A percentile compares a stretch with the other conserved stretches of the same genome.
Evolutionary conservation across 2,113 vertebrate genomes (phyloP).

Genomic region (Nibea albiflora): DNA sequence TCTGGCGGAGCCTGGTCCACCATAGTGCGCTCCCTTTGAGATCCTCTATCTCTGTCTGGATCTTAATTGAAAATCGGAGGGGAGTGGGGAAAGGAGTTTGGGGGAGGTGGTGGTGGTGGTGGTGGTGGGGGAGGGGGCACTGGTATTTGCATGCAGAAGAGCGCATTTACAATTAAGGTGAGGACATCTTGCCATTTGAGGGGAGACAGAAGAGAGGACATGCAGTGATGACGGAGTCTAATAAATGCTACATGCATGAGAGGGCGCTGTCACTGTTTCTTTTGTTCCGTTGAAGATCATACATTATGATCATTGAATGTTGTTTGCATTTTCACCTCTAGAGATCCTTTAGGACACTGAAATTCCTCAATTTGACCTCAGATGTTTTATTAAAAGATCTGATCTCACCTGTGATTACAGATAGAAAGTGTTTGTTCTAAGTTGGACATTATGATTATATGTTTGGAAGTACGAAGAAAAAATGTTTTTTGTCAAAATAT

Average conservation of each 20-base stretch:
- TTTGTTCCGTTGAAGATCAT: conserved; percentile 22
- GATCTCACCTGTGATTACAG: neutral
- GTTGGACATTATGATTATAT: neutral
- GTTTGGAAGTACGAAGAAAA: neutral
- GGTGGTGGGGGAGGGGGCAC: neutral
- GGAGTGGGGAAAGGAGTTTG: conserved; percentile 15
- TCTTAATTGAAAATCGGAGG: conserved; percentile 83
- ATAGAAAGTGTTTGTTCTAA: neutral
- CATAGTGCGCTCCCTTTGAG: conserved; percentile 54
- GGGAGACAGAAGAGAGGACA: conserved; percentile 20
- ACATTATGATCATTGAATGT: neutral
- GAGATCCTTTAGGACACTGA: neutral
- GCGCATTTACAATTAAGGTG: conserved; percentile 63
- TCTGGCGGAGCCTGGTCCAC: conserved; percentile 23
- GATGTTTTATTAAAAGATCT: neutral
- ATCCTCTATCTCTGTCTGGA: conserved; percentile 79
- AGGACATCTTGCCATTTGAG: conserved; percentile 49
- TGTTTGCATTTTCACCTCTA: neutral
- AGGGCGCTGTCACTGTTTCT: conserved; percentile 9
- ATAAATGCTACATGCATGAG: conserved; percentile 18
- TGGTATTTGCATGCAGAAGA: conserved; percentile 70
- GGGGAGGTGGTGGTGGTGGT: neutral
- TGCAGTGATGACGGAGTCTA: conserved; percentile 13
- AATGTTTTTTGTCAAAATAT: neutral
- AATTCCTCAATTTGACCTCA: neutral